A percentile compares a stretch with the other conserved stretches of the same genome.
Evolutionary conservation across 2,888 invertebrate genomes (phyloP).

Genomic region (Bembecia ichneumoniformis): DNA sequence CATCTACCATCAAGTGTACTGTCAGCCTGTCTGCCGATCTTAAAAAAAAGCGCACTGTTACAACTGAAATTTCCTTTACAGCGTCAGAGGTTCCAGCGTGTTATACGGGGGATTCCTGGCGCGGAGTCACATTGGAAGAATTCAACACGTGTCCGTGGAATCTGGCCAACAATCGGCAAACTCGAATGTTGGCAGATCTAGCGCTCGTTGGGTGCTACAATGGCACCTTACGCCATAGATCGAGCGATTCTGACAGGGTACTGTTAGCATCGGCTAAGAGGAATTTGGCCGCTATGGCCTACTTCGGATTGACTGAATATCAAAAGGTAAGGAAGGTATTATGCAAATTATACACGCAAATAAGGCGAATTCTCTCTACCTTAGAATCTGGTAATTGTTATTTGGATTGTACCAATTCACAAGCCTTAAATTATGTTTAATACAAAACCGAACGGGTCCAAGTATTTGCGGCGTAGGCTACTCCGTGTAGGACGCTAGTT

Average conservation of each 20-base stretch:
- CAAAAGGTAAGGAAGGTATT: slow-evolving; percentile 79
- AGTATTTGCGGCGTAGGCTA: slow-evolving; percentile 8
- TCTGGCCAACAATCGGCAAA: slow-evolving; percentile 96
- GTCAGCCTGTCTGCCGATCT: too few relatives aligned
- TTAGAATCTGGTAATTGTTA: too few relatives aligned
- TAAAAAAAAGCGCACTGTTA: too few relatives aligned
- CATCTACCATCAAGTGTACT: too few relatives aligned
- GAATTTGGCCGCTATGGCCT: slow-evolving; percentile 95
- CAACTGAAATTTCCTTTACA: slow-evolving; percentile 11
- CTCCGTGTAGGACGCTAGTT: slow-evolving; percentile 8
- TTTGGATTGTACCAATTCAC: background rate
- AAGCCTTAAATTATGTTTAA: background rate
- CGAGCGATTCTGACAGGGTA: slow-evolving; percentile 82
- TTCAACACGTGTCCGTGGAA: slow-evolving; percentile 94
- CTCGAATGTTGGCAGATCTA: slow-evolving; percentile 97
- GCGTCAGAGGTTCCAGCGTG: slow-evolving; percentile 88
- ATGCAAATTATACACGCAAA: too few relatives aligned
- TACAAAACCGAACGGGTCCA: background rate
- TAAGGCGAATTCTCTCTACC: background rate
- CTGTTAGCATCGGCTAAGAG: slow-evolving; percentile 96
- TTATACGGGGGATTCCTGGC: slow-evolving; percentile 85
- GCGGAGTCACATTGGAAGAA: slow-evolving; percentile 89
- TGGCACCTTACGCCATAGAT: slow-evolving; percentile 78
- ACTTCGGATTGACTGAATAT: slow-evolving; percentile 96
- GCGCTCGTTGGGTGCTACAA: slow-evolving; percentile 97